Evolutionary conservation across 1,140 invertebrate species (phyloP).

Genomic region (Oryzaephilus surinamensis): DNA sequence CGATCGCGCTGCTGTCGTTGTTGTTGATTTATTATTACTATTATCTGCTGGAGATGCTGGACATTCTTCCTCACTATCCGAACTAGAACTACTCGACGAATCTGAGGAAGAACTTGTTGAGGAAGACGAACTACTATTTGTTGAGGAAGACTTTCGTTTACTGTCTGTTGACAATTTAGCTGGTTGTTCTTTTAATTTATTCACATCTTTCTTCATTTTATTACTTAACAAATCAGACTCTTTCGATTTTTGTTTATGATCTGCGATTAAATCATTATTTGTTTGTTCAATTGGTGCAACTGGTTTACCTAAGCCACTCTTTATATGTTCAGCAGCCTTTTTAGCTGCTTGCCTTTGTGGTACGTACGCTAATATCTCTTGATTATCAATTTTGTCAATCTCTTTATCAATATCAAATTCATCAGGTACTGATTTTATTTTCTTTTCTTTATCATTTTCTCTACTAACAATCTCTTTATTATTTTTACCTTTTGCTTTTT

Average conservation of each 20-base stretch:
- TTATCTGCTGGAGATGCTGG: constrained; percentile 9
- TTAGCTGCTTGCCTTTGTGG: constrained; percentile 83
- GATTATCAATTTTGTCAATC: constrained; percentile 43
- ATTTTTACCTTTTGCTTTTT: constrained; percentile 8
- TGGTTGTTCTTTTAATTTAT: constrained; percentile 16
- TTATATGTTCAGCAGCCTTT: constrained; percentile 81
- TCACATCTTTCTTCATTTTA: constrained; percentile 23
- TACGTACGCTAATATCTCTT: constrained; percentile 71
- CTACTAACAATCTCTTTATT: constrained; percentile 15
- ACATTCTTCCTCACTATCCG: constrained; percentile 34
- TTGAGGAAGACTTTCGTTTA: constrained; percentile 34
- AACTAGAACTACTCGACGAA: constrained; percentile 34
- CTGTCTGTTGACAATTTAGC: constrained; percentile 27
- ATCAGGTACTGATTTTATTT: constrained; percentile 34
- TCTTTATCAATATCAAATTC: constrained; percentile 55
- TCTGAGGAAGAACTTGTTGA: constrained; percentile 32
- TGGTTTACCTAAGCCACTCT: constrained; percentile 62
- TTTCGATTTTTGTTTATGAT: constrained; percentile 21
- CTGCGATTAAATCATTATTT: not conserved
- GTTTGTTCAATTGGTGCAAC: constrained; percentile 34
- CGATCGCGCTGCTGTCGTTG: constrained; percentile 23
- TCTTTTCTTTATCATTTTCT: constrained; percentile 22
- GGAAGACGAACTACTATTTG: constrained; percentile 37
- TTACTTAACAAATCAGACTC: constrained; percentile 5
- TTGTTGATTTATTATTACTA: constrained; percentile 14